phyloP scores from a whole-genome alignment of 2,888 invertebrate genomes.

The Exocentrus adspersus region DNA sequence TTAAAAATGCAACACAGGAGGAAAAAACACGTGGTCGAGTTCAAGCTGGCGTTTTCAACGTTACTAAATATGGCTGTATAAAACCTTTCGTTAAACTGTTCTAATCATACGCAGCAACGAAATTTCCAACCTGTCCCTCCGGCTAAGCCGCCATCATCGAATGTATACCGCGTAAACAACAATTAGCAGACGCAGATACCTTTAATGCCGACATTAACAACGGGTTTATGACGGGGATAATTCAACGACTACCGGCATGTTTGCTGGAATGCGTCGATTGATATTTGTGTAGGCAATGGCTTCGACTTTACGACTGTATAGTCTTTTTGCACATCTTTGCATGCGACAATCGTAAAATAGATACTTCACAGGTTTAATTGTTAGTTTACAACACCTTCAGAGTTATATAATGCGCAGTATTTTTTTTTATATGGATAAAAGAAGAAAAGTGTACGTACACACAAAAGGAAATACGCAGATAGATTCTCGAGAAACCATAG shows the following conservation, averaged over 20 bases:
- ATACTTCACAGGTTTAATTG: neutral
- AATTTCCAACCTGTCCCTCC: neutral
- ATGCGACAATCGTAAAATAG: neutral
- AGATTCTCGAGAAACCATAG: neutral
- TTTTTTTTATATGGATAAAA: too few relatives aligned
- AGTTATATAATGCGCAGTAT: neutral
- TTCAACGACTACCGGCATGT: conserved; percentile 13
- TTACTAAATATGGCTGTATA: too few relatives aligned
- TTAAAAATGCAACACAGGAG: too few relatives aligned
- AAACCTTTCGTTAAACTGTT: too few relatives aligned
- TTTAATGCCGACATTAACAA: neutral
- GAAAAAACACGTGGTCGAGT: too few relatives aligned
- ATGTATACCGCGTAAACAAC: conserved; percentile 13
- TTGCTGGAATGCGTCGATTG: conserved; percentile 15
- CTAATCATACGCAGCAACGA: too few relatives aligned
- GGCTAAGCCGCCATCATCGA: neutral
- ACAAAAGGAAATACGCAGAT: neutral
- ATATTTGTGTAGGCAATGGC: conserved; percentile 7
- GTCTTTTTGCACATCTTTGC: neutral
- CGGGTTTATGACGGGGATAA: conserved; percentile 10
- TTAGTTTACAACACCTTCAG: too few relatives aligned
- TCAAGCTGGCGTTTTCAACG: too few relatives aligned
- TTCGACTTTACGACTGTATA: neutral
- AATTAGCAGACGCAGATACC: conserved; percentile 9
- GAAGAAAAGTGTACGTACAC: too few relatives aligned